Evolutionary conservation across 2,113 vertebrate species (phyloP).

Genomic region (Odontophorus gujanensis): DNA sequence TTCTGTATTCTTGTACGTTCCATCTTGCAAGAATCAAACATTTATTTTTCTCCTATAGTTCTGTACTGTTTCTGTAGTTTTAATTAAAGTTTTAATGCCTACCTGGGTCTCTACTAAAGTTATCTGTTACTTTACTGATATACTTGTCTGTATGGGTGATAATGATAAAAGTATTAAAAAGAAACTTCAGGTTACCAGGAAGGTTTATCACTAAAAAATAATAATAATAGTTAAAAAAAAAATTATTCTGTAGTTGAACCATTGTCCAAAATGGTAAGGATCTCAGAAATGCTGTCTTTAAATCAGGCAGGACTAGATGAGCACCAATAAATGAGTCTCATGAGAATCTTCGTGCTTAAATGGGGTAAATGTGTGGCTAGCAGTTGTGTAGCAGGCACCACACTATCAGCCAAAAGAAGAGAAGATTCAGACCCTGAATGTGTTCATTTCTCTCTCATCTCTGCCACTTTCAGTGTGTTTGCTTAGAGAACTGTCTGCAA

Average conservation of each 20-base stretch:
- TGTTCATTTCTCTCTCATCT: neutral
- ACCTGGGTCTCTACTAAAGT: neutral
- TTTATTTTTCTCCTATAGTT: neutral
- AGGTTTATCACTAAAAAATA: neutral
- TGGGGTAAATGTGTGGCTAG: neutral
- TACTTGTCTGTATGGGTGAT: neutral
- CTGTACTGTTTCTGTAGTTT: neutral
- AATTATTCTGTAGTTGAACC: neutral
- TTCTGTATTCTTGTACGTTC: neutral
- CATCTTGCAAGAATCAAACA: neutral
- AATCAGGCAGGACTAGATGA: neutral
- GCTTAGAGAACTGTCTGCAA: neutral
- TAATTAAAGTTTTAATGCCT: neutral
- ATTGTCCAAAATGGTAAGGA: neutral
- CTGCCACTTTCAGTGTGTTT: neutral
- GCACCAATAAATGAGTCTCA: neutral
- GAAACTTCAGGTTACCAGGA: neutral
- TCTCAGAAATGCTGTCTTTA: neutral
- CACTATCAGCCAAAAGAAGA: neutral
- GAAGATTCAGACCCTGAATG: neutral
- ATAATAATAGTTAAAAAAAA: too few species aligned
- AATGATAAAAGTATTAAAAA: neutral
- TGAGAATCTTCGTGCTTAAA: neutral
- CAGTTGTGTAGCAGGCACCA: neutral
- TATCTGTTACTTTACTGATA: neutral